These are phyloP conservation scores for Halocynthia aurantium DNA, from an alignment of 23 tunicate genomes.

Conservation along the genomic window DNA sequence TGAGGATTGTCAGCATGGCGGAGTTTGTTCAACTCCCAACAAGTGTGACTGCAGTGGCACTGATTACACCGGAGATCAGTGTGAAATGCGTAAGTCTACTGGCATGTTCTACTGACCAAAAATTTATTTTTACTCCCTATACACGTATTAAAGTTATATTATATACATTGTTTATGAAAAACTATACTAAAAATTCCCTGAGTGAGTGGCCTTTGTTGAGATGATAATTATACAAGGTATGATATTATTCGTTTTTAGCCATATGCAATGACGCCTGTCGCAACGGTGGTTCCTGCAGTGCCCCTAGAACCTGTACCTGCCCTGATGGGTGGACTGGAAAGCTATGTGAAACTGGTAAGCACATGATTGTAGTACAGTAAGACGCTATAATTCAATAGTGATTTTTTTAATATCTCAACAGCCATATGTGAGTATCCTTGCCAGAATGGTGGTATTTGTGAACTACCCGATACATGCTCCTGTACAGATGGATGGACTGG, in stretches of 20 bases:
- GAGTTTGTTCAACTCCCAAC: slow-evolving; percentile 61
- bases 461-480: slow-evolving; percentile 46
- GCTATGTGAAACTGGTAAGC: slow-evolving; percentile 38
- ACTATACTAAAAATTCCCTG: neutral
- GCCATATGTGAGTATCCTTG: slow-evolving; percentile 60
- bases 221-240: neutral
- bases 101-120: neutral
- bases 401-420: neutral
- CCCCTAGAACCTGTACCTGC: slow-evolving; percentile 41
- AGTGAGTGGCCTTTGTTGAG: neutral
- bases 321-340: slow-evolving; percentile 38
- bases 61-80: slow-evolving; percentile 60
- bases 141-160: too few species aligned
- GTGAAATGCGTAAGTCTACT: slow-evolving; percentile 66
- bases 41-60: slow-evolving; percentile 69
- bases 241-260: slow-evolving; percentile 13
- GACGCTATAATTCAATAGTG: neutral
- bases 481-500: slow-evolving; percentile 75
- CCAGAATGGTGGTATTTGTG: slow-evolving; percentile 65
- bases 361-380: neutral
- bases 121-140: neutral
- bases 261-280: slow-evolving; percentile 25
- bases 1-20: slow-evolving; percentile 54
- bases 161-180: too few species aligned
- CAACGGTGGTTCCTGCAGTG: slow-evolving; percentile 42